Evolutionary conservation across 2,888 invertebrate species (phyloP), one percentile per base, ranked within the genome.

Genomic region (Homarus gammarus): DNA sequence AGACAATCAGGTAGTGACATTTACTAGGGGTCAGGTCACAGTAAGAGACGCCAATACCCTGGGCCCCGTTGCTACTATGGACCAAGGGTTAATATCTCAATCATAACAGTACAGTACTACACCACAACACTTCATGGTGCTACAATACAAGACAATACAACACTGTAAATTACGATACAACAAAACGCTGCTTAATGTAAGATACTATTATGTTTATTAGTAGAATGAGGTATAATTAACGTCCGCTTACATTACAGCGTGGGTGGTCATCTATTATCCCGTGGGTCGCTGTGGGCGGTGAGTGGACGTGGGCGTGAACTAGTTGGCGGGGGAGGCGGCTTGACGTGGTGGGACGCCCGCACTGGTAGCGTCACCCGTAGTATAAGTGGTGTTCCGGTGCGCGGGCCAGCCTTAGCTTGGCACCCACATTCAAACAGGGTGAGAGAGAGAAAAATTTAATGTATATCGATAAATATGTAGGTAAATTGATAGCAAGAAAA

Each of bases 321-420:
- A 40, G 78, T 89, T n/a, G 84, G 73, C 10, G 88, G 88, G 18
- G 82, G 81, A 0, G 18, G 79, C 40, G 78, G 72, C 18, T 73
- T 89, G 36, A 85, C 89, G 5, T 89, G 89, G 89, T 89, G 89
- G 89, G 89, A 89, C 73, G 81, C 78, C 8, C 70, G 89, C 22
- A 72, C 79, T 18, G 85, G 89, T n/a, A 27, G 27, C n/a, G 84
- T 73, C 18, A 81, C 61, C n/a, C 49, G 84, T 8, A 61, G 38
- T 12, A 79, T 85, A 33, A 73, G 84, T 22, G 89, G 89, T 8
- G 89, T 89, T 18, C 79, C 81, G 15, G 64, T 89, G 27, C 51
- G 84, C 27, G 89, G 89, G 1, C 85, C 89, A 33, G 89, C 89
- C 61, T 73, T 89, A 0, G 78, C 89, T 8, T 85, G 79, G 78